Conservation (phyloP, 2,113 vertebrate genomes). For the Pagrus major region DNA sequence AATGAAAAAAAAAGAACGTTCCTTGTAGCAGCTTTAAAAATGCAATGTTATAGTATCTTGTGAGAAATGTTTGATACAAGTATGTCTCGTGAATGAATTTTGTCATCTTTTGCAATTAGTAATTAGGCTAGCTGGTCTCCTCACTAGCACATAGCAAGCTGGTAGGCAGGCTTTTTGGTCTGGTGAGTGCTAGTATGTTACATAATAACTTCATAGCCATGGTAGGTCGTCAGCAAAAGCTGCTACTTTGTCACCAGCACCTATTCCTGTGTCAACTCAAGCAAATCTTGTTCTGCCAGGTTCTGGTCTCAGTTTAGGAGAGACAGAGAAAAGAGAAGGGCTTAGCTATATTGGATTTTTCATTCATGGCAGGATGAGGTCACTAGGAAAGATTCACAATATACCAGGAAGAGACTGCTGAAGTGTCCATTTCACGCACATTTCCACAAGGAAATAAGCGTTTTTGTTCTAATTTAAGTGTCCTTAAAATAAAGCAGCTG, state of each 20-base stretch:
- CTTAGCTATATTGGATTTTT: background rate
- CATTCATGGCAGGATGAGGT: background rate
- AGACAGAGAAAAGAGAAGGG: too few species aligned
- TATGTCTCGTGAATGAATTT: background rate
- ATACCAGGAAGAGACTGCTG: background rate
- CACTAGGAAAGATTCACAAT: background rate
- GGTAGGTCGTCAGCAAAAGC: background rate
- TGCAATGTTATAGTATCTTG: background rate
- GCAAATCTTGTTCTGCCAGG: background rate
- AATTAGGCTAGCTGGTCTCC: background rate
- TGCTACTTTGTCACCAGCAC: background rate
- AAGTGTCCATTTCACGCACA: background rate
- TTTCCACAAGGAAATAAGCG: background rate
- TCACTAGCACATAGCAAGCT: background rate
- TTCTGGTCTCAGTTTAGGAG: background rate
- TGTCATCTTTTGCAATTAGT: background rate
- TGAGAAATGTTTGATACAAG: background rate
- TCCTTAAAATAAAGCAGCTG: conserved; percentile 22
- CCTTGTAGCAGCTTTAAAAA: too few species aligned
- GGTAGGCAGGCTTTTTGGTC: background rate
- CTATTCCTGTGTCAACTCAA: background rate
- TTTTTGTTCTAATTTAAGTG: background rate
- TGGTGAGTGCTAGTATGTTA: background rate
- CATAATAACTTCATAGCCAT: too few species aligned
- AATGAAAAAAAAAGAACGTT: too few species aligned